These are phyloP conservation scores for Anoplius nigerrimus DNA, from an alignment of 2,888 invertebrate genomes.

Conservation along the genomic window DNA sequence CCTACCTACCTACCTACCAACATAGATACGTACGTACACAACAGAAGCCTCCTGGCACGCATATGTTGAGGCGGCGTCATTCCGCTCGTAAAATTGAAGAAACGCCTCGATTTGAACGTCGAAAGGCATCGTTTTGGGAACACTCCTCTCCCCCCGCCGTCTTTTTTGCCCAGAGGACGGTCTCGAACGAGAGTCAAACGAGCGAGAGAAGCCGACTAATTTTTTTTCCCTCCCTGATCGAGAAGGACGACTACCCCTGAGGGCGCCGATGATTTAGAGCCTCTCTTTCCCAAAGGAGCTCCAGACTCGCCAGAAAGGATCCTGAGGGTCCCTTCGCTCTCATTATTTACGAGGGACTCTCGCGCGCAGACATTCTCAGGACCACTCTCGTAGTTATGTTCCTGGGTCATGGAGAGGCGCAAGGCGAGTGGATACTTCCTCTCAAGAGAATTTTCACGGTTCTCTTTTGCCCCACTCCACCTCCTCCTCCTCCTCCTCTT, in stretches of 20 bases:
- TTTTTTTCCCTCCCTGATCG: slow-evolving; percentile 31
- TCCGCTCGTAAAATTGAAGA: too few species aligned
- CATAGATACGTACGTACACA: background rate
- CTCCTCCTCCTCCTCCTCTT: background rate
- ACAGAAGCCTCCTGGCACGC: too few species aligned
- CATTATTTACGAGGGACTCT: slow-evolving; percentile 61
- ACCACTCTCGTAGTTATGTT: slow-evolving; percentile 35
- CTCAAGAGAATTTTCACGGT: slow-evolving; percentile 8
- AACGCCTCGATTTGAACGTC: too few species aligned
- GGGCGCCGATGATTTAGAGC: slow-evolving; percentile 61
- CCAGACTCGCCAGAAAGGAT: slow-evolving; percentile 19
- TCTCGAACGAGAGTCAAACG: slow-evolving; percentile 27
- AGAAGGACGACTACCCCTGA: slow-evolving; percentile 43
- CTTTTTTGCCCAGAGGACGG: too few species aligned
- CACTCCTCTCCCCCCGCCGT: too few species aligned
- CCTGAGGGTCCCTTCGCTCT: slow-evolving; percentile 37
- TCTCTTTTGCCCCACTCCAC: slow-evolving; percentile 15
- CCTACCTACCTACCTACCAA: too few species aligned
- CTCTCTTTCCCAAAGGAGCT: slow-evolving; percentile 38
- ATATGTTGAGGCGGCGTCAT: background rate
- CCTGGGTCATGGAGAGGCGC: slow-evolving; percentile 5
- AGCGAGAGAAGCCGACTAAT: slow-evolving; percentile 34
- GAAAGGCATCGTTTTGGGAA: too few species aligned
- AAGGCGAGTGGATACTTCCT: too few species aligned
- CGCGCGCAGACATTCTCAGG: slow-evolving; percentile 43